phyloP scores from a whole-genome alignment of 2,888 invertebrate genomes.

The Leucophora obtusa region DNA sequence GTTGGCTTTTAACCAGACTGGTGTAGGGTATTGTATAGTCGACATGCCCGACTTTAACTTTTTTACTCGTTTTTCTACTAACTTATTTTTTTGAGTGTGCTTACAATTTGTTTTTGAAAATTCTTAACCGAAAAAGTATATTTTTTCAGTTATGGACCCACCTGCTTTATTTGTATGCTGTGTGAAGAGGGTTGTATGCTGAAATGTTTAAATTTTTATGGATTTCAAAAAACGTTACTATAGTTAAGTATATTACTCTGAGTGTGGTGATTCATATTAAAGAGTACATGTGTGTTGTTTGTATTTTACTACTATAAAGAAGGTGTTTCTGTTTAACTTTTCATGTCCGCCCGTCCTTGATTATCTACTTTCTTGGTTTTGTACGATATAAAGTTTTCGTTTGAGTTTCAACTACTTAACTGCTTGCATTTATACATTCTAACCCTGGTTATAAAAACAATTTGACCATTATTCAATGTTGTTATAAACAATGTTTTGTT shows the following conservation, averaged over 20 bases:
- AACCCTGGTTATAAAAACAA: not conserved
- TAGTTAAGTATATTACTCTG: not conserved
- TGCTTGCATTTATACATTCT: constrained; percentile 25
- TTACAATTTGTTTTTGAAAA: too few species aligned
- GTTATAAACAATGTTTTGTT: constrained; percentile 21
- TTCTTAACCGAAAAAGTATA: too few species aligned
- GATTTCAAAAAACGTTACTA: not conserved
- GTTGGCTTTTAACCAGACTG: too few species aligned
- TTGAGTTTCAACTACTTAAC: constrained; percentile 26
- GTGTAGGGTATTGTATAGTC: too few species aligned
- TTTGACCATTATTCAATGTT: constrained; percentile 39
- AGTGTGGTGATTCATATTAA: constrained; percentile 5
- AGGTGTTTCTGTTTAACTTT: constrained; percentile 65
- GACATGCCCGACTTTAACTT: too few species aligned
- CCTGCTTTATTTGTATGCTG: not conserved
- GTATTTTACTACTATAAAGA: constrained; percentile 43
- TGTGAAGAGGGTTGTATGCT: not conserved
- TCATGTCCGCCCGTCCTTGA: constrained; percentile 59
- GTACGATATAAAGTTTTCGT: constrained; percentile 20
- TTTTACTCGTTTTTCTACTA: too few species aligned
- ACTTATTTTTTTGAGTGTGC: too few species aligned
- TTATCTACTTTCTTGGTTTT: constrained; percentile 49
- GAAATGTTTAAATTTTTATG: constrained; percentile 12
- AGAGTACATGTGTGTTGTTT: constrained; percentile 35
- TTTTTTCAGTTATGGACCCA: too few species aligned